Base-by-base conservation (phyloP, 2,113 vertebrate genomes). In the Clarias macrocephalus region DNA sequence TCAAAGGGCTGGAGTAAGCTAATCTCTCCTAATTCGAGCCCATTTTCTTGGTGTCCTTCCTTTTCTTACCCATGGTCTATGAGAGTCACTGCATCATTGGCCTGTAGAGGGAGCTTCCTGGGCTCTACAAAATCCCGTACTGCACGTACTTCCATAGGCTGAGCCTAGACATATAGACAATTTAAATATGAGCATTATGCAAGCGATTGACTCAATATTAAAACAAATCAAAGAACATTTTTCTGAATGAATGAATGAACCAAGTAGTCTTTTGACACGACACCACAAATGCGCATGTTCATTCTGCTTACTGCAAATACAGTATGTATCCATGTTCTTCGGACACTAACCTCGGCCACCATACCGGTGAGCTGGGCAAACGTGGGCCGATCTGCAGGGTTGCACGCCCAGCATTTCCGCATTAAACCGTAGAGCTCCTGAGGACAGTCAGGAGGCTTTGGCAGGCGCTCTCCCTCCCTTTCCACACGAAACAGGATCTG, bases 401-500 rank as follows among this genome's bases (percentile, higher is more conserved):
- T 92, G 65, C 91, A 92, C 56, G 96, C 94, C 97, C 97, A 98
- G 90, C 97, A 98, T 82, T 92, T 95, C 85, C 94, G 90, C 89
- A 96, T 96, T 5, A 97, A 80, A 9, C 10, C 0, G n/a, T 97
- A 97, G 56, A 97, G 72, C 60, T 95, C 95, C 77, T 93, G 94
- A 3, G 97, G 96, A 84, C 96, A 97, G 81, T 97, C 94, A 0
- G 89, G 85, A 0, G 97, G 96, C 18, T 92, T 94, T 66, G 95
- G 95, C 83, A 98, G 90, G 0, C 96, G 94, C 18, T 95, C 94
- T 0, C 95, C 95, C 8, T 97, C 96, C 0, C 94, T 90, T 48
- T 97, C 97, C 37, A 97, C 93, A 0, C 93, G 93, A 87, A 91
- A 93, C 81, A 97, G 88, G 68, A 98, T 97, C 95, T 97, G 88